Evolutionary conservation across 2,113 vertebrate species (phyloP), one percentile per base, ranked within the genome.

Genomic region (Butorides virescens): DNA sequence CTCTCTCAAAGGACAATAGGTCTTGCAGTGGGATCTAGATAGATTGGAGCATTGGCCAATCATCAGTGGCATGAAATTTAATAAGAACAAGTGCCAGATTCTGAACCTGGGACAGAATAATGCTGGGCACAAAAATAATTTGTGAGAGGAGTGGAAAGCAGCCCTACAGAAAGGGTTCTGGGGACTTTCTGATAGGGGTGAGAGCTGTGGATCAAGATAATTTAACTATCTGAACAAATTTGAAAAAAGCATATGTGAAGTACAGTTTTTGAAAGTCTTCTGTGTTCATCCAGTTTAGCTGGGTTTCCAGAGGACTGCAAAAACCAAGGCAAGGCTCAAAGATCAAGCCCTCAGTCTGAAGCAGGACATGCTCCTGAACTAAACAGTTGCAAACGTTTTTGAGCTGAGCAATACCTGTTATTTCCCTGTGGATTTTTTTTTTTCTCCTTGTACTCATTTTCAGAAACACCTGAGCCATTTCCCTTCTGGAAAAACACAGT

Each of bases 11-110:
- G 32, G 25, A 66, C 0, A 1, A 76, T 68, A 55, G 19, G 56
- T 32, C 27, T 39, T 15, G 7, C 16, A 80, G 50, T 55, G 39
- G 9, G 8, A 67, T 39, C 23, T 46, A n/a, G 75, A 61, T 7
- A 32, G 27, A 56, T 2, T 3, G 5, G 32, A 62, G 8, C 46
- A 81, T 0, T 11, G 1, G 3, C 12, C 26, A 27, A 34, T 49
- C 7, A 49, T 32, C 8, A 75, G 11, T 4, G 7, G 3, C 13
- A 76, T 4, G 13, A 50, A 39, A 34, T 70, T 44, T 12, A 68
- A 58, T 20, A 74, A n/a, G 39, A 12, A 7, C 34, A 62, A 68
- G 29, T 18, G 6, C 12, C 42, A 10, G 17, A 68, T 46, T 73
- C 53, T 50, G 20, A 34, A 56, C 25, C 29, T 32, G 27, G 9